A percentile compares a stretch with the other conserved stretches of the same genome.
phyloP scores from a whole-genome alignment of 2,888 invertebrate genomes.

The Drosophila mimica region DNA sequence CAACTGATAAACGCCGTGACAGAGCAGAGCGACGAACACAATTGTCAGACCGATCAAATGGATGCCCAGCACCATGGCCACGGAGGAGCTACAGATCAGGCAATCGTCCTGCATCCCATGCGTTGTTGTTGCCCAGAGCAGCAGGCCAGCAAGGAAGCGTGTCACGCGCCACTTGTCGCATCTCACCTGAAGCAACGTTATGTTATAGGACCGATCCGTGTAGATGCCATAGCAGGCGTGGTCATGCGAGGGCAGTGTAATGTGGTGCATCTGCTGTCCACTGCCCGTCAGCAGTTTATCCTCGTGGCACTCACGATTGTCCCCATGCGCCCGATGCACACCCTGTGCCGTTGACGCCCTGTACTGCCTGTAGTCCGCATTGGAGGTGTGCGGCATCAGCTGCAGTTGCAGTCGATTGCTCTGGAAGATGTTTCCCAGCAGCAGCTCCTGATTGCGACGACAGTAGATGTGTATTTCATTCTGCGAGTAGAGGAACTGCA shows the following conservation, averaged over 20 bases:
- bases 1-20: not conserved
- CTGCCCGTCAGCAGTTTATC: conserved; percentile 17
- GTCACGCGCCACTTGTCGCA: conserved; percentile 30
- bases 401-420: conserved; percentile 31
- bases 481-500: conserved; percentile 21
- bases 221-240: conserved; percentile 57
- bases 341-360: conserved; percentile 20
- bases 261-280: conserved; percentile 3
- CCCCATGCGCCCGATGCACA: conserved; percentile 10
- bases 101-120: not conserved
- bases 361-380: conserved; percentile 41
- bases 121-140: conserved; percentile 14
- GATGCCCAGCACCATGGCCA: conserved; percentile 31
- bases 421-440: conserved; percentile 41
- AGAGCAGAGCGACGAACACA: not conserved
- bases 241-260: conserved; percentile 33
- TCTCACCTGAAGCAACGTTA: conserved; percentile 28
- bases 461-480: conserved; percentile 49
- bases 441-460: conserved; percentile 1
- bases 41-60: conserved; percentile 11
- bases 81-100: not conserved
- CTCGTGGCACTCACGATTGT: conserved; percentile 14
- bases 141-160: conserved; percentile 26
- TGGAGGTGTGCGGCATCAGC: conserved; percentile 10
- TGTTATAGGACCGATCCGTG: conserved; percentile 38